Evolutionary conservation across 2,888 invertebrate species (phyloP).

Genomic region (Leptopterna dolabrata): DNA sequence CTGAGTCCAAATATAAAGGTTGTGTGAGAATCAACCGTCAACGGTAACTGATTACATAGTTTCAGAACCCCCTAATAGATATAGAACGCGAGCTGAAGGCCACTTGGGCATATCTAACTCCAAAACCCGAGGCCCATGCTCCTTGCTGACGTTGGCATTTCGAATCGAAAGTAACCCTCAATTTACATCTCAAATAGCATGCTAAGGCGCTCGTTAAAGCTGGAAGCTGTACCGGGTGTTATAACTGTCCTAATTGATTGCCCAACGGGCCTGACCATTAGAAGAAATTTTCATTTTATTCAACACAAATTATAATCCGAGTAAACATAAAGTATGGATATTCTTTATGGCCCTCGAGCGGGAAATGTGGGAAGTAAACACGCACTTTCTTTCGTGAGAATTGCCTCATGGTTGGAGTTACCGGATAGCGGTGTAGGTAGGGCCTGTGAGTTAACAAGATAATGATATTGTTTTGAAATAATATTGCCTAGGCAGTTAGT

Average conservation of each 20-base stretch:
- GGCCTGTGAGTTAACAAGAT: not conserved
- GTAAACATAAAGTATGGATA: not conserved
- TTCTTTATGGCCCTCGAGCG: not conserved
- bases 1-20: not conserved
- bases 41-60: not conserved
- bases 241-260: not conserved
- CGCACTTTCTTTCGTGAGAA: not conserved
- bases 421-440: not conserved
- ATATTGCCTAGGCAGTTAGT: not conserved
- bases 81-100: not conserved
- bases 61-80: not conserved
- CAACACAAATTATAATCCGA: not conserved
- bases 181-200: slow-evolving; percentile 38
- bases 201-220: slow-evolving; percentile 6
- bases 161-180: slow-evolving; percentile 12
- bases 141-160: slow-evolving; percentile 9
- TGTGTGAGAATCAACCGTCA: not conserved
- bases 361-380: not conserved
- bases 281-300: not conserved
- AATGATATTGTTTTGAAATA: not conserved
- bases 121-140: not conserved
- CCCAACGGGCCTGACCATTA: not conserved
- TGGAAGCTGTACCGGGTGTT: slow-evolving; percentile 22
- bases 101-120: not conserved
- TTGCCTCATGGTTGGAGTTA: not conserved